These are phyloP conservation scores for Oryzias curvinotus DNA, from an alignment of 2,113 vertebrate species.

Conservation along the genomic window DNA sequence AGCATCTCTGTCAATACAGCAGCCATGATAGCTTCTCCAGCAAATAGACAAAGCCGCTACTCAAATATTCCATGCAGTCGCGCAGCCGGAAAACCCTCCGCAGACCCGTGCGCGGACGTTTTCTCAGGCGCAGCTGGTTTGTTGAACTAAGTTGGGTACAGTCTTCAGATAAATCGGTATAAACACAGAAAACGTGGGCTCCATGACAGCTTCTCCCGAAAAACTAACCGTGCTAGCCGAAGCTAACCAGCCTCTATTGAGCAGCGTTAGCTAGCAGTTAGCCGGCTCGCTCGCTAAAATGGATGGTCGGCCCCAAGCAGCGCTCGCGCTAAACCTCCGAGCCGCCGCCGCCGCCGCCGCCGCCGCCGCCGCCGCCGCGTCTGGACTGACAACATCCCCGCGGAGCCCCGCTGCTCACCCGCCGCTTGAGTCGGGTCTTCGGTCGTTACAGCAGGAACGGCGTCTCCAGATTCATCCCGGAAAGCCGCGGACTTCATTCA, in stretches of 20 bases:
- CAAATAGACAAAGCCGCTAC: slow-evolving; percentile 59
- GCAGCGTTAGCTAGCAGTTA: slow-evolving; percentile 59
- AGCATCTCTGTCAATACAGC: slow-evolving; percentile 41
- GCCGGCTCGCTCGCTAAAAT: slow-evolving; percentile 55
- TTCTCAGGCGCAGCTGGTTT: no score
- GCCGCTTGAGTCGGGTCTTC: slow-evolving; percentile 22
- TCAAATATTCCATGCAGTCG: slow-evolving; percentile 2
- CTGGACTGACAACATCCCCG: neutral
- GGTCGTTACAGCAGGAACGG: slow-evolving; percentile 42
- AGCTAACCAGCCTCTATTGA: slow-evolving; percentile 39
- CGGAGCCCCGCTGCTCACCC: neutral
- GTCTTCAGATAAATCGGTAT: slow-evolving; percentile 1
- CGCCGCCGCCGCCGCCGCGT: slow-evolving; percentile 1
- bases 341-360: neutral
- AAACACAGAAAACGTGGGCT: slow-evolving; percentile 32
- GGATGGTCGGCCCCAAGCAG: slow-evolving; percentile 51
- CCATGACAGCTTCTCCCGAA: slow-evolving; percentile 65
- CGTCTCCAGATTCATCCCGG: slow-evolving; percentile 59
- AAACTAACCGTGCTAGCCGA: slow-evolving; percentile 49
- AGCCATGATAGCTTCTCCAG: slow-evolving; percentile 64
- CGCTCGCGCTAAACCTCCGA: slow-evolving; percentile 9
- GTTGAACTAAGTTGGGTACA: no score
- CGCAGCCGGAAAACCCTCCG: neutral
- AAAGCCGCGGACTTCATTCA: slow-evolving; percentile 67
- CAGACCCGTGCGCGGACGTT: no score